Evolutionary conservation across 2,797 vertebrate species (phyloP), one percentile per base, ranked within the genome.

Genomic region (Staurois parvus): DNA sequence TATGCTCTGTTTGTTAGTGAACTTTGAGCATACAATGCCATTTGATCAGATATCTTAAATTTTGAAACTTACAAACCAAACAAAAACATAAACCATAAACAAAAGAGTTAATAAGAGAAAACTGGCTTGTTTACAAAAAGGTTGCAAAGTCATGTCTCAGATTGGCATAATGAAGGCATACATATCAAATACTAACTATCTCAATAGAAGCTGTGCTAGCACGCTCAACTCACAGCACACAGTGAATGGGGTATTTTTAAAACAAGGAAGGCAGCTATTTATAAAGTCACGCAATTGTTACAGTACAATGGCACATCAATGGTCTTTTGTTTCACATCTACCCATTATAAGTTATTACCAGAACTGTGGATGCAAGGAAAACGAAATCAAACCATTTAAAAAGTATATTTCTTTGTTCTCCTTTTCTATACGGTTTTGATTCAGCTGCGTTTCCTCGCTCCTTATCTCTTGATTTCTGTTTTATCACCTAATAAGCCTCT

Each of bases 401-500:
- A 81, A 29, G 13, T 72, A 81, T 72, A 81, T 80, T 68, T 64
- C 70, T 84, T 80, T 79, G 76, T 74, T 85, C 70, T 73, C 67
- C 62, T 68, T 77, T 80, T 30, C 84, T 69, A 67, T 80, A 68
- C 26, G 15, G 24, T 73, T 76, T 72, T 56, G 72, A 72, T 48
- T 79, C 75, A 64, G 75, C 83, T 75, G 62, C 34, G 30, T 81
- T 37, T 76, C 66, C 32, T 30, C 73, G 66, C 34, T 45, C 74
- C 72, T 85, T 85, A 85, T 85, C 78, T 76, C 45, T 70, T 81
- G 78, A 81, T 85, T 85, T 81, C 66, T 12, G 42, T 85, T 85
- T 85, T 81, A 81, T 85, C 84, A 75, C 64, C 84, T 85, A 79
- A 85, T 70, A 81, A 85, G 84, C 78, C 64, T 76, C 72, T 81